phyloP scores from a whole-genome alignment of 2,797 vertebrate genomes.

The Naso thynnoides region DNA sequence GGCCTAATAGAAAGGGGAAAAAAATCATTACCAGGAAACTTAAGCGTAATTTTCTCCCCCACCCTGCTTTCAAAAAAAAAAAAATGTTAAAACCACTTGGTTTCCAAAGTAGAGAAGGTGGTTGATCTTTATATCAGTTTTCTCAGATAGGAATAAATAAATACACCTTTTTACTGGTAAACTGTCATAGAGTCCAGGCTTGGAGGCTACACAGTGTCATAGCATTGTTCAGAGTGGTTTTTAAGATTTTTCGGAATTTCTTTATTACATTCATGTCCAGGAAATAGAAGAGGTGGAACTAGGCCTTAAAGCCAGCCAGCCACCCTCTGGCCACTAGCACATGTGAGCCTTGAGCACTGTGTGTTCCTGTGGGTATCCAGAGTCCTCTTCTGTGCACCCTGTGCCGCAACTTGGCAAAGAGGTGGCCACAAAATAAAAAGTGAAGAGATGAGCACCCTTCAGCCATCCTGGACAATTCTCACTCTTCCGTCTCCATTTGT shows the following conservation, averaged over 20 bases:
- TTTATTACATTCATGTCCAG: slow-evolving; percentile 87
- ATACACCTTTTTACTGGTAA: slow-evolving; percentile 83
- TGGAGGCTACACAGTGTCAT: slow-evolving; percentile 81
- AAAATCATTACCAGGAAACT: slow-evolving; percentile 47
- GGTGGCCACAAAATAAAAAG: slow-evolving; percentile 63
- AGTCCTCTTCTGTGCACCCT: slow-evolving; percentile 62
- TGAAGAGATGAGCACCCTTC: slow-evolving; percentile 52
- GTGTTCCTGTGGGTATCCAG: slow-evolving; percentile 70
- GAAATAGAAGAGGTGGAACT: slow-evolving; percentile 60
- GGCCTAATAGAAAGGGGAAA: slow-evolving; percentile 56
- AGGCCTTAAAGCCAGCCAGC: slow-evolving; percentile 43
- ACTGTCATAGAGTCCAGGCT: slow-evolving; percentile 74
- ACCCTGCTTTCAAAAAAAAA: slow-evolving; percentile 43
- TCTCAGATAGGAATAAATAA: slow-evolving; percentile 86
- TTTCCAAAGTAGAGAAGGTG: slow-evolving; percentile 63
- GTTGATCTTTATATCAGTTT: slow-evolving; percentile 77
- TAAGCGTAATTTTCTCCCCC: slow-evolving; percentile 39
- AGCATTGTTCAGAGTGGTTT: slow-evolving; percentile 85
- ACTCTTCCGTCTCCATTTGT: slow-evolving; percentile 41
- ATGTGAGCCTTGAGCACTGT: slow-evolving; percentile 46
- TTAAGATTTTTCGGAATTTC: slow-evolving; percentile 75
- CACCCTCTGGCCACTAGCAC: slow-evolving; percentile 59
- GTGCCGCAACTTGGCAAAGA: slow-evolving; percentile 45
- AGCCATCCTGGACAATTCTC: slow-evolving; percentile 59
- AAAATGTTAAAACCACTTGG: slow-evolving; percentile 62